Conservation (phyloP, 2,888 invertebrate species). For the Selenia dentaria region DNA sequence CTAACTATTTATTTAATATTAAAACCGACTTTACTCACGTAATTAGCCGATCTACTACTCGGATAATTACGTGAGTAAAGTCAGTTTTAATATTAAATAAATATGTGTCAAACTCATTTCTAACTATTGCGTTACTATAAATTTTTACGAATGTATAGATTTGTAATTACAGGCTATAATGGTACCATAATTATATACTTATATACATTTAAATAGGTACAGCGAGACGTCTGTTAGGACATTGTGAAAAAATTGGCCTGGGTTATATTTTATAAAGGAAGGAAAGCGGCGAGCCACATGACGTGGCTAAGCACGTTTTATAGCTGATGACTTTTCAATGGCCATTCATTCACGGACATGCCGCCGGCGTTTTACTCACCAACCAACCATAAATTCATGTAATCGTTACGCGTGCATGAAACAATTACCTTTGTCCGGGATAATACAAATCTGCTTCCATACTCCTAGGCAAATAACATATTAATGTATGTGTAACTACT, state of each 20-base stretch:
- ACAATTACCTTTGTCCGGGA: slow-evolving; percentile 48
- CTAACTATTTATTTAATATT: too few species aligned
- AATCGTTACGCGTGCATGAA: slow-evolving; percentile 52
- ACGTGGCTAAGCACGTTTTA: slow-evolving; percentile 77
- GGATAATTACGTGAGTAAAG: too few species aligned
- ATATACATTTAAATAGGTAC: too few species aligned
- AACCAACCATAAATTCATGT: slow-evolving; percentile 54
- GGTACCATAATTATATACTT: too few species aligned
- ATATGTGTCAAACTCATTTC: too few species aligned
- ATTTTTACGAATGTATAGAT: too few species aligned
- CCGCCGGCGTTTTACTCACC: slow-evolving; percentile 42
- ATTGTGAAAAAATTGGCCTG: slow-evolving; percentile 71
- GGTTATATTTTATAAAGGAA: slow-evolving; percentile 77
- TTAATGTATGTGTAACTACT: too few species aligned
- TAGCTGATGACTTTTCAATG: slow-evolving; percentile 84
- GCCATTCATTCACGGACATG: slow-evolving; percentile 74
- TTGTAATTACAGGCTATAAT: too few species aligned
- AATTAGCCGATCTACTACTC: too few species aligned
- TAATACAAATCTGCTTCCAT: slow-evolving; percentile 31
- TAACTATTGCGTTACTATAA: too few species aligned
- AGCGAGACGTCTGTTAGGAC: slow-evolving; percentile 70
- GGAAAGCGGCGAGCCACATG: slow-evolving; percentile 59
- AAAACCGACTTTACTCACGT: too few species aligned
- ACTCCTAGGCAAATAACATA: background rate
- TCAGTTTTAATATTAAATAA: too few species aligned